These are phyloP conservation scores for Felis catus DNA, from an alignment of 2,113 vertebrate genomes.

Conservation along the genomic window DNA sequence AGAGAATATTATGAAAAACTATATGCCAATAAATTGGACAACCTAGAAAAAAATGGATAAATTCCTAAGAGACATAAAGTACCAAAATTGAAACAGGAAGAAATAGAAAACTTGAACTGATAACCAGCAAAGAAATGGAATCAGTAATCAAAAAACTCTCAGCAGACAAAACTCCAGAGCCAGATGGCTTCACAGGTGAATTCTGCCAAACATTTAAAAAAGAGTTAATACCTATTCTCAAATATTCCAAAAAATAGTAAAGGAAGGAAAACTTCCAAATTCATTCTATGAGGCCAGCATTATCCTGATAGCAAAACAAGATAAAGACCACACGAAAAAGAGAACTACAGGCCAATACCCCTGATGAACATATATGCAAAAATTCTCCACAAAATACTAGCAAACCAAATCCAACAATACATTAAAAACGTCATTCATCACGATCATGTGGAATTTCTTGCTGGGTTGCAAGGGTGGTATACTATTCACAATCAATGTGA, in stretches of 20 bases:
- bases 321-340: background rate
- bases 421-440: background rate
- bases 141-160: too few species aligned
- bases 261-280: background rate
- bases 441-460: background rate
- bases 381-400: background rate
- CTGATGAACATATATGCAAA: background rate
- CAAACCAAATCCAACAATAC: background rate
- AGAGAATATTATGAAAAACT: too few species aligned
- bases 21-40: too few species aligned
- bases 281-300: background rate
- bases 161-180: too few species aligned
- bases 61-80: too few species aligned
- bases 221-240: background rate
- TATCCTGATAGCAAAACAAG: background rate
- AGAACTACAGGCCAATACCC: background rate
- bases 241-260: background rate
- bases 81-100: too few species aligned
- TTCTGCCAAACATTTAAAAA: too few species aligned
- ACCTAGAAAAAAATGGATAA: too few species aligned
- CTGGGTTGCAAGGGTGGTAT: background rate
- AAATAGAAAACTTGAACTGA: too few species aligned
- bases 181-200: too few species aligned
- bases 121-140: too few species aligned
- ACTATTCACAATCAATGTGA: background rate